A percentile compares a stretch with the other conserved stretches of the same genome.
Evolutionary conservation across 2,113 vertebrate species (phyloP).

Genomic region (Bujurquina vittata): DNA sequence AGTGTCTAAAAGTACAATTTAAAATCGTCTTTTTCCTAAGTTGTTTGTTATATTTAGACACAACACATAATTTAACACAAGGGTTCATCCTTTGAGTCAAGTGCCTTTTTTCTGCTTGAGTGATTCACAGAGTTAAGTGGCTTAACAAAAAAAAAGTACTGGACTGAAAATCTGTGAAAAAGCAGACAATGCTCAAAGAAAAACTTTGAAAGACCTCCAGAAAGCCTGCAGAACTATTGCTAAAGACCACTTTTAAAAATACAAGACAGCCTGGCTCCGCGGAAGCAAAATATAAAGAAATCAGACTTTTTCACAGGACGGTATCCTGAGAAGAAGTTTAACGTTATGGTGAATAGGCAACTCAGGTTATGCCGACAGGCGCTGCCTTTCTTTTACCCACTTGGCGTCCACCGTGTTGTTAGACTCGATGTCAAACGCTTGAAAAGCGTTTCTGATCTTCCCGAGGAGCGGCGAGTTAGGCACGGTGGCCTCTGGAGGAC

Average conservation of each 20-base stretch:
- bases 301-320: not conserved
- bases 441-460: conserved; percentile 88
- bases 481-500: conserved; percentile 71
- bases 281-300: not conserved
- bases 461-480: conserved; percentile 79
- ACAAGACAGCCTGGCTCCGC: not conserved
- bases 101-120: not conserved
- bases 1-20: too few relatives aligned
- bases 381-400: conserved; percentile 74
- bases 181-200: too few relatives aligned
- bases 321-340: not conserved
- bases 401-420: conserved; percentile 91
- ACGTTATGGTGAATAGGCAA: not conserved
- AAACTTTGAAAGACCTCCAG: too few relatives aligned
- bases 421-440: conserved; percentile 88
- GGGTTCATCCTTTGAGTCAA: not conserved
- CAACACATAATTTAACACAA: too few relatives aligned
- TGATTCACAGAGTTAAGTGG: not conserved
- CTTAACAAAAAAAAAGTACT: not conserved
- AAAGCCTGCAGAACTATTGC: not conserved
- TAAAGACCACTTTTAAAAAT: not conserved
- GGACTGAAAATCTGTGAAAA: not conserved
- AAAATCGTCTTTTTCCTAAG: not conserved
- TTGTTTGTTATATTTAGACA: not conserved
- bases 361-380: not conserved